Conservation (phyloP, 2,888 invertebrate genomes). For the Yponomeuta sedellus region DNA sequence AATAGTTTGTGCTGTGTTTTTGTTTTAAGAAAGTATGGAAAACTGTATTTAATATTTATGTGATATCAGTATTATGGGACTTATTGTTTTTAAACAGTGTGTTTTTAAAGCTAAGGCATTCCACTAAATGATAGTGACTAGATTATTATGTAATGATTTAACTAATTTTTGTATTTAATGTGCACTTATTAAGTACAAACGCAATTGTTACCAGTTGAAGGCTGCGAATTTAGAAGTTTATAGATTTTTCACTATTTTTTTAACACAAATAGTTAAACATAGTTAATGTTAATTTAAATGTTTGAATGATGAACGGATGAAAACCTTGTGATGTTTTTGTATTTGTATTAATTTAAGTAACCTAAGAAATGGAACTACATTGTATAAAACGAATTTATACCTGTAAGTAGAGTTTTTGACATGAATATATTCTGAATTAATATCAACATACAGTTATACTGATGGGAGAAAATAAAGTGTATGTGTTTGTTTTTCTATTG, state of each 20-base stretch:
- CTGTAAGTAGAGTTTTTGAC: not conserved
- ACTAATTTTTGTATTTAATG: slow-evolving; percentile 5
- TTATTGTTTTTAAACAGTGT: not conserved
- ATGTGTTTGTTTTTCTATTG: slow-evolving; percentile 6
- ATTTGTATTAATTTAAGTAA: not conserved
- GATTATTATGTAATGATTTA: not conserved
- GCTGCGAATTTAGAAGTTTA: not conserved
- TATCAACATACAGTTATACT: slow-evolving; percentile 6
- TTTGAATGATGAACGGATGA: slow-evolving; percentile 6
- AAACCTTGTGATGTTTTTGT: not conserved
- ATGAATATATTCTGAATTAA: not conserved
- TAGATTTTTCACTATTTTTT: slow-evolving; percentile 4
- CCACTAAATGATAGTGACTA: not conserved
- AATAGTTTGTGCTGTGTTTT: not conserved
- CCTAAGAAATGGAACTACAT: not conserved
- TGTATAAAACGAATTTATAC: slow-evolving; percentile 9
- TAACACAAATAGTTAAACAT: not conserved
- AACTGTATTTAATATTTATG: slow-evolving; percentile 12
- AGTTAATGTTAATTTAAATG: not conserved
- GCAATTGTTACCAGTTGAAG: slow-evolving; percentile 12
- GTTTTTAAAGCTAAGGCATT: not conserved
- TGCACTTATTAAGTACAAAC: slow-evolving; percentile 11
- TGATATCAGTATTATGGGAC: slow-evolving; percentile 16
- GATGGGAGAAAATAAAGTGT: slow-evolving; percentile 12
- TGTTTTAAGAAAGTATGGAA: not conserved